Evolutionary conservation across 2,113 vertebrate genomes (phyloP).

Genomic region (Lophotis ruficrista): DNA sequence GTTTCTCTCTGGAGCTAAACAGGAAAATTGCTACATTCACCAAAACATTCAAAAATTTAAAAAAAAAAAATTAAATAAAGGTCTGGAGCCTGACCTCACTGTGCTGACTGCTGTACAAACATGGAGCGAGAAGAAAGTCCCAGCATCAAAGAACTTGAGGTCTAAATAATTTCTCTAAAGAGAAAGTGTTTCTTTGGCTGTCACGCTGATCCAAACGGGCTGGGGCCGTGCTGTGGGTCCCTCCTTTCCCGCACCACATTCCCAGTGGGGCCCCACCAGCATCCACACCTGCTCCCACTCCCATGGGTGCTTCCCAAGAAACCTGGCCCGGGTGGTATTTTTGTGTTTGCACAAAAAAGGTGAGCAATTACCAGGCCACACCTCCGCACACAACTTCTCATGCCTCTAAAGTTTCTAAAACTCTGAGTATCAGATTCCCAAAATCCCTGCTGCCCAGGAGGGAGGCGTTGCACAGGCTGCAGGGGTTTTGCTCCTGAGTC

Average conservation of each 20-base stretch:
- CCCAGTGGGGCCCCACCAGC: background rate
- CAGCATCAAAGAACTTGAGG: background rate
- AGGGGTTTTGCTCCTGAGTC: accelerated
- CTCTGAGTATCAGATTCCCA: background rate
- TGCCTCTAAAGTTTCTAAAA: constrained; percentile 40
- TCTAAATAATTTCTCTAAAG: background rate
- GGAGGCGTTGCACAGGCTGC: background rate
- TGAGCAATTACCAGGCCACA: constrained; percentile 7
- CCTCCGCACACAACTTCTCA: constrained; percentile 12
- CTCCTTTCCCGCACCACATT: background rate
- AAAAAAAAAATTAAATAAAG: no score
- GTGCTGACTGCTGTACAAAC: background rate
- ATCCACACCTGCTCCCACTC: background rate
- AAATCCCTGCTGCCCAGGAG: background rate
- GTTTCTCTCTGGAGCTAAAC: background rate
- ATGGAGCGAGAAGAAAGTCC: accelerated
- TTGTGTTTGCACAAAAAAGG: background rate
- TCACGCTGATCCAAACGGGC: accelerated
- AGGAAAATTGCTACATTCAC: background rate
- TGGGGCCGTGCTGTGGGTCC: background rate
- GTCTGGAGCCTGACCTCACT: background rate
- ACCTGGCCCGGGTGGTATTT: background rate
- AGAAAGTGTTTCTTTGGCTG: background rate
- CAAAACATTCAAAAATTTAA: background rate
- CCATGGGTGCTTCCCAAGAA: background rate